Evolutionary conservation across 2,113 vertebrate genomes (phyloP), one percentile per base, ranked within the genome.

Genomic region (Atrichornis clamosus): DNA sequence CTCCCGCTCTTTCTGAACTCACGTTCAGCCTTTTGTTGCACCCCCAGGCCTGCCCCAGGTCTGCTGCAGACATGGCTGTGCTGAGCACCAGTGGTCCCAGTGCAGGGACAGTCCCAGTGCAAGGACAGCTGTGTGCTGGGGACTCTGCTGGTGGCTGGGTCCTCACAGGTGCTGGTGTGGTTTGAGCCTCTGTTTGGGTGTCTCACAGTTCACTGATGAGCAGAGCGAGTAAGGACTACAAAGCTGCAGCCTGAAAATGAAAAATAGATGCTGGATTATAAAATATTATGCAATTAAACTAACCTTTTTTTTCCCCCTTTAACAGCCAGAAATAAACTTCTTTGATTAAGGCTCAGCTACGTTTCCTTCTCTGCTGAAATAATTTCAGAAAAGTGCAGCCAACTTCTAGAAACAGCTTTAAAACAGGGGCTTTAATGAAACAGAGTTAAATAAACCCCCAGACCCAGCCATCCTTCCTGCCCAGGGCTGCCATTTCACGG

Each of bases 51-150:
- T 5, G 17, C 11, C 52, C 22, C 30, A 11, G 35, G 11, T 20
- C 13, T 52, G 70, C 35, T 52, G 64, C 52, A 55, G 56, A 22
- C 28, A 2, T 4, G n/a, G 32, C 13, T 35, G 37, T 9, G 65
- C n/a, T 15, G 21, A 44, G 47, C 35, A 33, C 2, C 58, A 2
- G 6, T 0, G 3, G 9, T 55, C 17, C 28, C 32, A 1, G 22
- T 1, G 44, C 8, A 0, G 41, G 63, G 49, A 20, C 35, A 47
- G 26, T 28, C 11, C 21, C n/a, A 1, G 14, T 1, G 41, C 2
- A 0, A 37, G 64, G 41, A 20, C 49, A 56, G 27, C 30, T 1
- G 0, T 7, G 21, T 1, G 6, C 58, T 14, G 12, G 70, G 35
- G 44, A 18, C 15, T 60, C 70, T 86, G 27, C 72, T 53, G 9